Conservation (phyloP, 2,797 vertebrate species). For the Gymnoscopelus braueri region DNA sequence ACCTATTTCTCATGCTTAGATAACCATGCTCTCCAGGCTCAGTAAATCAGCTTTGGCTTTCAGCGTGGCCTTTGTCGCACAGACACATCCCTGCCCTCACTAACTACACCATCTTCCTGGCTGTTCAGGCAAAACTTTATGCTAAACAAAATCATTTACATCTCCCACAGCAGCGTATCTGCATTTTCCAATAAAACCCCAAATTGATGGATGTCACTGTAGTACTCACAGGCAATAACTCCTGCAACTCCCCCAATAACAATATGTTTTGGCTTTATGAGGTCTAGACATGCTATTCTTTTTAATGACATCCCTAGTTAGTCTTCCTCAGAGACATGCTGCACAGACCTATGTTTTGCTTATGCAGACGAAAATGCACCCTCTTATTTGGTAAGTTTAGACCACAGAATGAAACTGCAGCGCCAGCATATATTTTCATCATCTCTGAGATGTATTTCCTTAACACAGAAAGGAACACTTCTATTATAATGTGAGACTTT, state of each 20-base stretch:
- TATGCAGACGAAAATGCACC: slow-evolving; percentile 47
- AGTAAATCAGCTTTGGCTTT: slow-evolving; percentile 78
- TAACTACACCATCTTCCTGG: slow-evolving; percentile 74
- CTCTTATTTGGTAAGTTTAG: slow-evolving; percentile 48
- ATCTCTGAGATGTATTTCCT: slow-evolving; percentile 12
- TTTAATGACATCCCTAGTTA: slow-evolving; percentile 75
- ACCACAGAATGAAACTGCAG: slow-evolving; percentile 30
- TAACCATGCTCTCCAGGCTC: slow-evolving; percentile 74
- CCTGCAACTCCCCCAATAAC: slow-evolving; percentile 76
- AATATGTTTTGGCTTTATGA: slow-evolving; percentile 75
- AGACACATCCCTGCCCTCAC: slow-evolving; percentile 59
- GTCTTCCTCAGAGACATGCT: slow-evolving; percentile 58
- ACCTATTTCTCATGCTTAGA: slow-evolving; percentile 80
- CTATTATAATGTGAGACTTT: neutral
- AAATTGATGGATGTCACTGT: slow-evolving; percentile 85
- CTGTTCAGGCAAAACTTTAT: slow-evolving; percentile 79
- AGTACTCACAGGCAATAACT: slow-evolving; percentile 77
- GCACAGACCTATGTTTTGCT: slow-evolving; percentile 47
- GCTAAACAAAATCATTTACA: slow-evolving; percentile 83
- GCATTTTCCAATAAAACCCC: slow-evolving; percentile 81
- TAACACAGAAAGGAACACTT: slow-evolving; percentile 10
- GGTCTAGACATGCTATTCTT: slow-evolving; percentile 76
- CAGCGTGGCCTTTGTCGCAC: slow-evolving; percentile 68
- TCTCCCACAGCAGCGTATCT: slow-evolving; percentile 78
- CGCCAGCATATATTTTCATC: slow-evolving; percentile 16